phyloP scores from a whole-genome alignment of 2,113 vertebrate species.

The Alethe castanea region DNA sequence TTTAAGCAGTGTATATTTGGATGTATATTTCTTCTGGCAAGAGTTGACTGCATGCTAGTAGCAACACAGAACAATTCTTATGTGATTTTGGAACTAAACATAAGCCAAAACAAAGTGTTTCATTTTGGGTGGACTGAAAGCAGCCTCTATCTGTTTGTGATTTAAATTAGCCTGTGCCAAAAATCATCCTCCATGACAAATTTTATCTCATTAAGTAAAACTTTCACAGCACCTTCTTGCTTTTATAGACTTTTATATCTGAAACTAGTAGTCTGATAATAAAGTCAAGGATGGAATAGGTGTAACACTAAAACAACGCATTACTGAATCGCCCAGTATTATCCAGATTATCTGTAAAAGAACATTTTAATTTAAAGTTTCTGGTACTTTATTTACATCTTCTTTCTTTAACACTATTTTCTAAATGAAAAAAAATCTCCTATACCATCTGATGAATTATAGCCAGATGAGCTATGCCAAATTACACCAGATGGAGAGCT shows the following conservation, averaged over 20 bases:
- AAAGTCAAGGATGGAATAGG: not conserved
- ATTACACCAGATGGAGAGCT: conserved; percentile 48
- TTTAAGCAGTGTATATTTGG: not conserved
- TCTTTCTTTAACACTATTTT: not conserved
- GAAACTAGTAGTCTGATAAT: not conserved
- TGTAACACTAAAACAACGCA: not conserved
- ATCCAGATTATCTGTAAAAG: not conserved
- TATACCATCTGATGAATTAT: conserved; percentile 14
- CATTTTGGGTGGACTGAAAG: not conserved
- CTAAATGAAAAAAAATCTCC: not conserved
- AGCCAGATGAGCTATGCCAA: conserved; percentile 41
- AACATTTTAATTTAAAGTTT: not conserved
- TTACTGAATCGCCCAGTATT: not conserved
- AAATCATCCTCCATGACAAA: not conserved
- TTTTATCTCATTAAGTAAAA: not conserved
- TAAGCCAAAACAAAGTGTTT: not conserved
- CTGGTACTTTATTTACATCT: not conserved
- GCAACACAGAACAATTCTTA: not conserved
- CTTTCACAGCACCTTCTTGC: not conserved
- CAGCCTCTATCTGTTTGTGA: not conserved
- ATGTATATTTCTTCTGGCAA: not conserved
- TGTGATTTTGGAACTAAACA: not conserved
- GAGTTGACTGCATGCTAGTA: not conserved
- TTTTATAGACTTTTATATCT: not conserved
- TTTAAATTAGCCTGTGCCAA: not conserved